Evolutionary conservation across 2,113 vertebrate genomes (phyloP).

Genomic region (Cyphotilapia sp.): DNA sequence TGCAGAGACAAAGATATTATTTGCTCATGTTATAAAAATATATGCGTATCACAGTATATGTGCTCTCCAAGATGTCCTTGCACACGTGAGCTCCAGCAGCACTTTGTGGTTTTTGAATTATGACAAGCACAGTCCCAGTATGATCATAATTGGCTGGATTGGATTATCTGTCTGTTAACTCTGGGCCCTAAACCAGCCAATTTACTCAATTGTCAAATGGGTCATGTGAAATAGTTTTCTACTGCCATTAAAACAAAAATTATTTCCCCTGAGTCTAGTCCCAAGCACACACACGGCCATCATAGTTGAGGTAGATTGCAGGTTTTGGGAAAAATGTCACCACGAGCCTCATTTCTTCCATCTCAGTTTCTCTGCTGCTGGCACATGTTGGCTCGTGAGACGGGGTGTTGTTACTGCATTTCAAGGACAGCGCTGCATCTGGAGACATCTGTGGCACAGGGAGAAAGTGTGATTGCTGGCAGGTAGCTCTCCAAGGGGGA

Average conservation of each 20-base stretch:
- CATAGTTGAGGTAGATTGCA: neutral
- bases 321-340: neutral
- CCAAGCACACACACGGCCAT: neutral
- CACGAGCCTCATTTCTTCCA: neutral
- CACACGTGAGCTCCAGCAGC: neutral
- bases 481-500: constrained; percentile 19
- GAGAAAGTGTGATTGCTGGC: neutral
- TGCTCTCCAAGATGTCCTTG: neutral
- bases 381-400: neutral
- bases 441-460: neutral
- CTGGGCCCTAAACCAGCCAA: neutral
- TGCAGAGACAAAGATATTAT: neutral
- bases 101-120: neutral
- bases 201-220: constrained; percentile 1
- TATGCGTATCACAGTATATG: neutral
- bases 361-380: neutral
- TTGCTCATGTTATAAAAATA: neutral
- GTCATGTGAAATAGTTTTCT: neutral
- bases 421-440: constrained; percentile 10
- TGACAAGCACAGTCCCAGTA: neutral
- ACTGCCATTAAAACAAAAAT: constrained; percentile 7
- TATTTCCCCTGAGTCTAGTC: neutral
- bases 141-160: neutral
- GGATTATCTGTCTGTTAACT: neutral
- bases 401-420: neutral